Conservation (phyloP, 1,140 invertebrate genomes). For the Chymomyza costata region DNA sequence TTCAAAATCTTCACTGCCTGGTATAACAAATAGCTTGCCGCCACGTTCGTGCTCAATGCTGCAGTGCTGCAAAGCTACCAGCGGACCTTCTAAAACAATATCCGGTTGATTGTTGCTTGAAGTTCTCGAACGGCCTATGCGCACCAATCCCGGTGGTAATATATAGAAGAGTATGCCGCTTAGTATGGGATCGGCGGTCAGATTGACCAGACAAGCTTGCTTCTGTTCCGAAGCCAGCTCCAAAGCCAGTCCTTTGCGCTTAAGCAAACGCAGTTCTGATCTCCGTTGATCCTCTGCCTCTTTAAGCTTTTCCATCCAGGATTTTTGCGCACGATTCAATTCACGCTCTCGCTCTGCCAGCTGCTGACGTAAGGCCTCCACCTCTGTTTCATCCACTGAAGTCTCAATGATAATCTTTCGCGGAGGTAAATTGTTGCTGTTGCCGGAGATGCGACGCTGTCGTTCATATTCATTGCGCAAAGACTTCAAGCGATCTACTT, state of each 20-base stretch:
- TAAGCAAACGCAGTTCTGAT: conserved; percentile 78
- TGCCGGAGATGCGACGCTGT: conserved; percentile 64
- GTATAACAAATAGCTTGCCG: conserved; percentile 75
- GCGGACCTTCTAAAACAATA: conserved; percentile 80
- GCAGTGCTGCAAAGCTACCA: conserved; percentile 81
- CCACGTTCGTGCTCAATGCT: conserved; percentile 75
- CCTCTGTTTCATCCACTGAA: conserved; percentile 73
- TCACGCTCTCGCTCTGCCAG: conserved; percentile 80
- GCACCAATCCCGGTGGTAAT: conserved; percentile 77
- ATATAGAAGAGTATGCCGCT: conserved; percentile 83
- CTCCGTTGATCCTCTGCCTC: conserved; percentile 79
- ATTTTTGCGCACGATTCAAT: conserved; percentile 77
- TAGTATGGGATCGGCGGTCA: conserved; percentile 83
- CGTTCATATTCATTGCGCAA: conserved; percentile 78
- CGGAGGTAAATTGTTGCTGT: conserved; percentile 51
- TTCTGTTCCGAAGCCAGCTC: conserved; percentile 74
- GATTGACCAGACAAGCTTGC: conserved; percentile 80
- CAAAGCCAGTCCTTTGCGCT: conserved; percentile 77
- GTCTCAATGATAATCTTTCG: conserved; percentile 72
- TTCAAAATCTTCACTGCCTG: conserved; percentile 77
- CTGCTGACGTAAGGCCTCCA: conserved; percentile 77
- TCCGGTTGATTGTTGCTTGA: conserved; percentile 73
- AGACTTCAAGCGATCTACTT: conserved; percentile 81
- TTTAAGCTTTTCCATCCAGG: conserved; percentile 78
- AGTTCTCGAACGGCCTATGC: conserved; percentile 74